A percentile compares a stretch with the other conserved stretches of the same genome.
Conservation (phyloP, 2,113 vertebrate genomes). For the Symphodus melops region DNA sequence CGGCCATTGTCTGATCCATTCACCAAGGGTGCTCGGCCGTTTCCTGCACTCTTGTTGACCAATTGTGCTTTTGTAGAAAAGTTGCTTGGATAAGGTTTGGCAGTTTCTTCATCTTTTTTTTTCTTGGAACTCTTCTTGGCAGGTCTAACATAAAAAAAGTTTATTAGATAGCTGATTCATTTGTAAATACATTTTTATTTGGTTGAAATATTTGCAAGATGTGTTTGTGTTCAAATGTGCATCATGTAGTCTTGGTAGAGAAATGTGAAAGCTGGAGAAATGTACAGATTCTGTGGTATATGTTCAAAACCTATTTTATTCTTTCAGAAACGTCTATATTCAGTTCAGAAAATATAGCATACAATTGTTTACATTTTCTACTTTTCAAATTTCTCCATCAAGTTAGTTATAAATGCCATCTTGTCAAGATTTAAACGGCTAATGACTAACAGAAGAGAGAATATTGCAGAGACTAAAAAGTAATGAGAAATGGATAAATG, state of each 20-base stretch:
- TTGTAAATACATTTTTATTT: not conserved
- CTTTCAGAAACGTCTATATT: no score
- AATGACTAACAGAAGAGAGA: not conserved
- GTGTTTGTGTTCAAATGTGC: no score
- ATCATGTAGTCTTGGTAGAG: no score
- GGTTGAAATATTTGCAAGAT: not conserved
- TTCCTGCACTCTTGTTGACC: not conserved
- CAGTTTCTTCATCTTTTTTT: not conserved
- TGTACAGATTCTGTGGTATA: no score
- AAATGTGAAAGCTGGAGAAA: no score
- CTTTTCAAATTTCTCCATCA: no score
- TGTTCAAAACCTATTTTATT: no score
- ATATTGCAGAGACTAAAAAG: not conserved
- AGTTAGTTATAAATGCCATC: no score
- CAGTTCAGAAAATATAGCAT: no score
- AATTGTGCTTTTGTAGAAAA: slow-evolving; percentile 9
- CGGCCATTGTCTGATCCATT: not conserved
- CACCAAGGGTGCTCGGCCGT: not conserved
- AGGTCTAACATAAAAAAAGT: slow-evolving; percentile 25
- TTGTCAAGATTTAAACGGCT: not conserved
- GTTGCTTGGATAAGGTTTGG: slow-evolving; percentile 6
- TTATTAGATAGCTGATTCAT: not conserved
- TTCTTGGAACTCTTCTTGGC: slow-evolving; percentile 52
- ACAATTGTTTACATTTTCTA: no score
- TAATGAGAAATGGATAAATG: not conserved